Evolutionary conservation across 2,113 vertebrate genomes (phyloP), one percentile per base, ranked within the genome.

Genomic region (Periophthalmodon schlosseri): DNA sequence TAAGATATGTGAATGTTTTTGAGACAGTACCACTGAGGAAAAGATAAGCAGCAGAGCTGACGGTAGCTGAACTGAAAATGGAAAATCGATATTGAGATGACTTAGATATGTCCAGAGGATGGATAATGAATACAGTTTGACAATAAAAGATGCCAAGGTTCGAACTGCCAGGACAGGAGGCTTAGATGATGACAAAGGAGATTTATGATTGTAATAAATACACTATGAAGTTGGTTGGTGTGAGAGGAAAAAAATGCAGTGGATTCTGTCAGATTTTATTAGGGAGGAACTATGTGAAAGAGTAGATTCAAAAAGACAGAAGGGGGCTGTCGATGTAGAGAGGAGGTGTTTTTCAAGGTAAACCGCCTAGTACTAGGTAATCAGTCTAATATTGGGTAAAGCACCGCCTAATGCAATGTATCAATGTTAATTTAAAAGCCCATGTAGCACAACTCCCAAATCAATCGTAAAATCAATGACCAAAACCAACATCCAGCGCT

Each of bases 371-470:
- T 60, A 39, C 10, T 49, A 77, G 78, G 78, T 81, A 88, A 86
- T 91, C 77, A 78, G 70, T 21, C 36, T 84, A 81, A 75, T 15
- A 23, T 71, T 70, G 75, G 72, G 79, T 69, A 85, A 81, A 84
- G 71, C 69, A 65, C 65, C 68, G 24, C 68, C 73, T 69, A 80
- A 76, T 80, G 71, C 77, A 87, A 82, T 64, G 86, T 68, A 77
- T 87, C 87, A 83, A 80, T 91, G 85, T 77, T 74, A 72, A 86
- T 87, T 79, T 83, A 90, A 86, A 80, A 67, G 75, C 68, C 57
- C 60, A 82, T 69, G 73, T 82, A 81, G 84, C 82, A 80, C 68
- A 44, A 65, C 34, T 44, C 20, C 20, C 34, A 18, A 64, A 64
- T 64, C 61, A 64, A 64, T 36, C 61, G 36, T 36, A 34, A 39